phyloP scores from a whole-genome alignment of 2,888 invertebrate species.

The Holacanthella duospinosa region DNA sequence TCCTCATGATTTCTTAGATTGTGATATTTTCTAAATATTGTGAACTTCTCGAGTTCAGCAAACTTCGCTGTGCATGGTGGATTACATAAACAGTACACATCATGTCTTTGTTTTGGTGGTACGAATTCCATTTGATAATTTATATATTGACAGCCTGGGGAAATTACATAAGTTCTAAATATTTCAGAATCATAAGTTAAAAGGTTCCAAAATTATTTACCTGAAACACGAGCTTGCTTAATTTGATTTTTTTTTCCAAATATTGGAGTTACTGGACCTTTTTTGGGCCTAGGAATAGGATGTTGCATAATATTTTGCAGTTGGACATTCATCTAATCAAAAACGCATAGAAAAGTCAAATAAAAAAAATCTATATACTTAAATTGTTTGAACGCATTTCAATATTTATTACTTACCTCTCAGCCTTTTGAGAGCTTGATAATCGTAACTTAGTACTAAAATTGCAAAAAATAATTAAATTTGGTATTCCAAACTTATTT shows the following conservation, averaged over 20 bases:
- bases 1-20: neutral
- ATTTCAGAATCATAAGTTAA: neutral
- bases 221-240: neutral
- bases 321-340: too few relatives aligned
- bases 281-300: neutral
- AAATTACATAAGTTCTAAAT: neutral
- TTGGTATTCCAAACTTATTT: too few relatives aligned
- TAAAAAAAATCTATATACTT: too few relatives aligned
- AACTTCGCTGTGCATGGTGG: neutral
- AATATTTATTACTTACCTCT: too few relatives aligned
- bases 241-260: neutral
- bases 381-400: too few relatives aligned
- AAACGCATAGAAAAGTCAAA: too few relatives aligned
- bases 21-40: neutral
- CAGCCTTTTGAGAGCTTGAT: too few relatives aligned
- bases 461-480: too few relatives aligned
- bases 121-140: neutral
- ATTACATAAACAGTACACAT: neutral
- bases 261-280: neutral
- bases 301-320: too few relatives aligned
- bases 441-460: too few relatives aligned
- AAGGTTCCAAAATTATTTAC: neutral
- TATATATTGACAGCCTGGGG: neutral
- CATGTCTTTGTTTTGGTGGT: neutral
- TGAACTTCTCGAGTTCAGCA: neutral